These are phyloP conservation scores for Mythimna albipuncta DNA, from an alignment of 2,888 invertebrate species.

Conservation along the genomic window DNA sequence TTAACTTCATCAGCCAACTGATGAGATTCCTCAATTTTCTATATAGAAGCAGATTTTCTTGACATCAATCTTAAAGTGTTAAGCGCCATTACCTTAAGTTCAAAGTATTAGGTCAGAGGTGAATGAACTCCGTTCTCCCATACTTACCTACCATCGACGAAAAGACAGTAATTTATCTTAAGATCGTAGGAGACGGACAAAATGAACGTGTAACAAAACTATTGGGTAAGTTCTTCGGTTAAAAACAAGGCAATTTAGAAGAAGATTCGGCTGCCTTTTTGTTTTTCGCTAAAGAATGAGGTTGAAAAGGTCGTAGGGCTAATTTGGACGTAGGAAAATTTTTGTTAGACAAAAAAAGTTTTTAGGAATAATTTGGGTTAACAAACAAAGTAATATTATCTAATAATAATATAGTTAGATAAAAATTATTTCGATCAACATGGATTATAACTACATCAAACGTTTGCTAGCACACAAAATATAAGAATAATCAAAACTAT, in stretches of 20 bases:
- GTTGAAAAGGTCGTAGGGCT: conserved; percentile 6
- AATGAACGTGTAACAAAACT: conserved; percentile 41
- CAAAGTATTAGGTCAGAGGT: conserved; percentile 64
- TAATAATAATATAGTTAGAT: no score
- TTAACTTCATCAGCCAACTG: neutral
- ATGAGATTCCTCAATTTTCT: conserved; percentile 23
- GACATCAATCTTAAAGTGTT: conserved; percentile 38
- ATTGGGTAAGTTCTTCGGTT: conserved; percentile 30
- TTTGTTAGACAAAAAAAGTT: neutral
- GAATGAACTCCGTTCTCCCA: conserved; percentile 55
- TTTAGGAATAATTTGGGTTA: neutral
- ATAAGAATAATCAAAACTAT: no score
- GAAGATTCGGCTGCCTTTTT: conserved; percentile 28
- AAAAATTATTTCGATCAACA: no score
- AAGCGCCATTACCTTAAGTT: conserved; percentile 12
- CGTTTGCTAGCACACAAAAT: no score
- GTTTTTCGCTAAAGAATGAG: conserved; percentile 41
- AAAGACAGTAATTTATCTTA: conserved; percentile 72
- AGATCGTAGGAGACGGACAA: conserved; percentile 26
- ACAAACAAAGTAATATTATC: conserved; percentile 18
- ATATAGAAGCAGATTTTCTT: conserved; percentile 30
- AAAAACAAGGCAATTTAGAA: conserved; percentile 38
- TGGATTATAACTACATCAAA: no score
- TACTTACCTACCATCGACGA: conserved; percentile 56
- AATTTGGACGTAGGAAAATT: conserved; percentile 5